Base-by-base conservation (phyloP, 2,888 invertebrate species). In the Isoperla grammatica region DNA sequence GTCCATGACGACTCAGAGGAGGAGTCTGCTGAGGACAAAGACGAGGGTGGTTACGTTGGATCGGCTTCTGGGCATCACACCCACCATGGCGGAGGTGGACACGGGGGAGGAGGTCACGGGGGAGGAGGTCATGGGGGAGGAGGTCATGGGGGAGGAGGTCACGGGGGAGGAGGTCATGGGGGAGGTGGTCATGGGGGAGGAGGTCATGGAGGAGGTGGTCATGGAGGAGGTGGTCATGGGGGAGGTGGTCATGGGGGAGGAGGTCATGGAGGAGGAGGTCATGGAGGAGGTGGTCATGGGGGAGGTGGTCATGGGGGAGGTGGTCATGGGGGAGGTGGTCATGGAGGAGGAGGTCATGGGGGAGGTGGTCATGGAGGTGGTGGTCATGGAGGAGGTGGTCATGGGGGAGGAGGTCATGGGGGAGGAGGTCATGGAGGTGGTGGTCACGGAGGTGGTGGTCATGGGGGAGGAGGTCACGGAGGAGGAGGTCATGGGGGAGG, bases 381-480 rank as follows among this genome's bases (percentile, higher is more conserved):
- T 53, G 48, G 60, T 53, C 23, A 54, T 56, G 48, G 61, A 61
- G 49, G 53, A 29, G 37, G 54, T 61, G 19, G 63, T 58, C 29
- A 56, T 12, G 45, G 55, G 46, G 8, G 61, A 19, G 13, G 60
- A 40, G 45, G 64, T 42, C 19, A 60, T 49, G 8, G 63, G 46
- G 13, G 29, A 56, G 2, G 63, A 56, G 55, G 53, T 2, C 39
- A 53, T 13, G 53, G 35, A 39, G 53, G 53, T 2, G 46, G 17
- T 9, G 53, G 53, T 17, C 29, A 35, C 13, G 59, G 59, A 17
- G 55, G 56, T 11, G 59, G 59, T 15, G 48, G 40, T 23, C 57
- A 50, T 53, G 57, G 57, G 20, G 57, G 50, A 17, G 57, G 54
- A 22, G 57, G 43, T 29, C 50, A 40, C 35, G 58, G 58, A 22